phyloP scores from a whole-genome alignment of 2,113 vertebrate genomes.

The Heloderma charlesbogerti region DNA sequence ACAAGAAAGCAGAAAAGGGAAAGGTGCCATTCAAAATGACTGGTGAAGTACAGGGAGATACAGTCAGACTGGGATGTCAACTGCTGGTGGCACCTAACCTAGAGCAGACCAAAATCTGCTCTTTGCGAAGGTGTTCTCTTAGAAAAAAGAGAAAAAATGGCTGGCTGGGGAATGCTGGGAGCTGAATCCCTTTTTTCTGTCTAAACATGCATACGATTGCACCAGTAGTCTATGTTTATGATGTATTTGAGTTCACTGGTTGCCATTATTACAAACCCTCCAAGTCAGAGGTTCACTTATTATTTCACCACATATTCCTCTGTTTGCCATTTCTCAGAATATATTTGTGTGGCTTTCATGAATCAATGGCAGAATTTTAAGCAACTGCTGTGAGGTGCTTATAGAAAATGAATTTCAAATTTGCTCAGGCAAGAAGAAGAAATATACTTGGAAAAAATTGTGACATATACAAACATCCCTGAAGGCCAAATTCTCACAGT shows the following conservation, averaged over 20 bases:
- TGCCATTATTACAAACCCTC: neutral
- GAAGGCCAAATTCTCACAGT: neutral
- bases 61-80: neutral
- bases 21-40: neutral
- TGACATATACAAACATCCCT: slow-evolving; percentile 26
- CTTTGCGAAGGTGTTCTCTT: neutral
- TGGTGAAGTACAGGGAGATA: neutral
- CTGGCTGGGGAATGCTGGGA: too few relatives aligned
- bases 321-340: slow-evolving; percentile 25
- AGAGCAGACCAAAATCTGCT: neutral
- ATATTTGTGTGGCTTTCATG: neutral
- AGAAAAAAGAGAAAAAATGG: too few relatives aligned
- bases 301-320: slow-evolving; percentile 4
- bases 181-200: too few relatives aligned
- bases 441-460: slow-evolving; percentile 13
- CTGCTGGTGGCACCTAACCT: too few relatives aligned
- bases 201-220: too few relatives aligned
- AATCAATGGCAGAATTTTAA: slow-evolving; percentile 33
- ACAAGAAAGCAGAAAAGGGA: neutral
- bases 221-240: neutral
- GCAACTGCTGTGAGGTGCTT: neutral
- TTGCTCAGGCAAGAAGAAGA: slow-evolving; percentile 15
- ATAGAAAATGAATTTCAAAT: slow-evolving; percentile 14
- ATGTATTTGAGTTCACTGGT: neutral
- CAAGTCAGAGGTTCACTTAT: neutral